These are phyloP conservation scores for Pomacea canaliculata DNA, from an alignment of 2,888 invertebrate genomes.

Conservation along the genomic window DNA sequence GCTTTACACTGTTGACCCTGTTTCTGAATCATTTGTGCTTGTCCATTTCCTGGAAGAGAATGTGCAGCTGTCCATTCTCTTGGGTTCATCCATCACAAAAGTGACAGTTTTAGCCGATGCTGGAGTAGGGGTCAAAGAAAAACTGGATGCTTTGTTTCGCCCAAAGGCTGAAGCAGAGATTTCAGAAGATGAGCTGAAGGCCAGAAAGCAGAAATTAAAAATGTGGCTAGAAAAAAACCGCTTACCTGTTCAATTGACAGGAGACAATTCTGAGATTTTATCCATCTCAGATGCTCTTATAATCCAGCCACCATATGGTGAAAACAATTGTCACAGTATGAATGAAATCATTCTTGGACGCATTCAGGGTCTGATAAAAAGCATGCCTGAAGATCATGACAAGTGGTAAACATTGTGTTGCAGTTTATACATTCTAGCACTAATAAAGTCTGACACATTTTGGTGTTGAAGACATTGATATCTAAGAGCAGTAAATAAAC, in stretches of 20 bases:
- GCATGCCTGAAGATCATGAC: conserved; percentile 64
- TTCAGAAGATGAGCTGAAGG: conserved; percentile 49
- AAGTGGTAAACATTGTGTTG: conserved; percentile 43
- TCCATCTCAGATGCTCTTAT: conserved; percentile 61
- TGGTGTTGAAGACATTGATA: no score
- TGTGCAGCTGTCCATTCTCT: conserved; percentile 43
- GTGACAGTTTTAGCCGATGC: conserved; percentile 50
- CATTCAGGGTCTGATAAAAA: conserved; percentile 66
- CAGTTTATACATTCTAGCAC: no score
- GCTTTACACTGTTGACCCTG: conserved; percentile 68
- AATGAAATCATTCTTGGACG: conserved; percentile 69
- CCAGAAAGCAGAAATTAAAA: conserved; percentile 51
- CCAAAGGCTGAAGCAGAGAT: conserved; percentile 34
- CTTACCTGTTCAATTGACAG: conserved; percentile 59
- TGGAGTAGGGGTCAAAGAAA: conserved; percentile 37
- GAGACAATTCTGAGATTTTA: conserved; percentile 50
- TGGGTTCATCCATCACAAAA: conserved; percentile 55
- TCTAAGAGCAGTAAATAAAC: no score
- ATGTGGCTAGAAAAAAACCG: conserved; percentile 65
- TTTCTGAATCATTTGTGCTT: conserved; percentile 62
- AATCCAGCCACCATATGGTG: conserved; percentile 63
- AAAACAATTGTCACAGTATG: conserved; percentile 64
- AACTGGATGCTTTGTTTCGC: conserved; percentile 52
- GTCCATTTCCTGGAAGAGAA: conserved; percentile 43
- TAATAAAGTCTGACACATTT: no score